Percentiles rank a stretch among this genome's conserved stretches.
Evolutionary conservation across 2,797 vertebrate genomes (phyloP).

Genomic region (Stomatorhinus walkeri): DNA sequence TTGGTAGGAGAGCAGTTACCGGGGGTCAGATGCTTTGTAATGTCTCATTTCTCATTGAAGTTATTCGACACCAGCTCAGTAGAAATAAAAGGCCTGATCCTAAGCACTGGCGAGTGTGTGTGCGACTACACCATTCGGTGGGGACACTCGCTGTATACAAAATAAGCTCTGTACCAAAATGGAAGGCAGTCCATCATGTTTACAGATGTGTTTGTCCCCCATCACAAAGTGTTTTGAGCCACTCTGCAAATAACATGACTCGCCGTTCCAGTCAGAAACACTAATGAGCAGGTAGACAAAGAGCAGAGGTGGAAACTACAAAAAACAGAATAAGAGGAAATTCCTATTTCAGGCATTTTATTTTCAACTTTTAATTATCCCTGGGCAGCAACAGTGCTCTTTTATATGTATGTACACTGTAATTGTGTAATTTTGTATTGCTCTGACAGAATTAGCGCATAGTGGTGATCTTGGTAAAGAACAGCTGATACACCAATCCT

Average conservation of each 20-base stretch:
- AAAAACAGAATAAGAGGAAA: neutral
- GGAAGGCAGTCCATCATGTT: neutral
- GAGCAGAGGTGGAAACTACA: neutral
- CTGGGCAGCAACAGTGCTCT: neutral
- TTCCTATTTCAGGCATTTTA: neutral
- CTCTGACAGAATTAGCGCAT: neutral
- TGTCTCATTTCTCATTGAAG: conserved; percentile 12
- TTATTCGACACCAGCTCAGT: conserved; percentile 11
- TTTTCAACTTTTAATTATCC: neutral
- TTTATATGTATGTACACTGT: neutral
- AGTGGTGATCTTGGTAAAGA: neutral
- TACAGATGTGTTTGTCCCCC: neutral
- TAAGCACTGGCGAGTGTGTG: conserved; percentile 20
- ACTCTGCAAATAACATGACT: neutral
- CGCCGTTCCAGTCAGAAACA: neutral
- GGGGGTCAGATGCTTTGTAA: neutral
- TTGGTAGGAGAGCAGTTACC: conserved; percentile 12
- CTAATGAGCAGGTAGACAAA: neutral
- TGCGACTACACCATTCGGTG: conserved; percentile 4
- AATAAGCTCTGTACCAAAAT: neutral
- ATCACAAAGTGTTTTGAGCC: neutral
- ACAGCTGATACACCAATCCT: neutral
- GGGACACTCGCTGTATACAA: neutral
- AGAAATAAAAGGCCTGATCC: conserved; percentile 19
- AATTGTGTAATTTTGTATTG: neutral